These are phyloP conservation scores for Salvator merianae DNA, from an alignment of 2,113 vertebrate genomes.

Conservation along the genomic window DNA sequence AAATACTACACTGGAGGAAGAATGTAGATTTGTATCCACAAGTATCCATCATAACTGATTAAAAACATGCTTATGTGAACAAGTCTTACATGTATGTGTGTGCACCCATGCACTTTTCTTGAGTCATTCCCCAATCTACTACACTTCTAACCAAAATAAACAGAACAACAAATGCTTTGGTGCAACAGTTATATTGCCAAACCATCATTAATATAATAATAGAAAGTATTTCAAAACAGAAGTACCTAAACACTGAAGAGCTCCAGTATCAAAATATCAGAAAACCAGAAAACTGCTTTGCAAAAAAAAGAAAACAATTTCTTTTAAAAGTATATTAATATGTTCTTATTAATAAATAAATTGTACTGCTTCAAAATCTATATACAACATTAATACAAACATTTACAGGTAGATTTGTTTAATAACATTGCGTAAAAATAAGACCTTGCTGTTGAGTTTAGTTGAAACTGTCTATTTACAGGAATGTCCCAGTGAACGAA, in stretches of 20 bases:
- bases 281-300: neutral
- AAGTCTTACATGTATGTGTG: too few relatives aligned
- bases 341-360: neutral
- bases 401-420: neutral
- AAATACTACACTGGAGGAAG: too few relatives aligned
- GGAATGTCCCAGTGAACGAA: constrained; percentile 6
- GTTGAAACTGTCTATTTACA: neutral
- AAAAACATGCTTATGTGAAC: too few relatives aligned
- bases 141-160: neutral
- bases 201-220: neutral
- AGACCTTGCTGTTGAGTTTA: neutral
- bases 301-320: neutral
- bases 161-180: neutral
- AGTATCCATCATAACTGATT: too few relatives aligned
- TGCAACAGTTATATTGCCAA: neutral
- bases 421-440: neutral
- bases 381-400: constrained; percentile 3
- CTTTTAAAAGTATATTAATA: neutral
- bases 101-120: neutral
- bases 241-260: neutral
- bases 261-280: neutral
- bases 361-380: neutral
- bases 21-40: too few relatives aligned
- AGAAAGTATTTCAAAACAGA: neutral
- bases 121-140: neutral